These are phyloP conservation scores for Furcula furcula DNA, from an alignment of 2,888 invertebrate species.

Conservation along the genomic window DNA sequence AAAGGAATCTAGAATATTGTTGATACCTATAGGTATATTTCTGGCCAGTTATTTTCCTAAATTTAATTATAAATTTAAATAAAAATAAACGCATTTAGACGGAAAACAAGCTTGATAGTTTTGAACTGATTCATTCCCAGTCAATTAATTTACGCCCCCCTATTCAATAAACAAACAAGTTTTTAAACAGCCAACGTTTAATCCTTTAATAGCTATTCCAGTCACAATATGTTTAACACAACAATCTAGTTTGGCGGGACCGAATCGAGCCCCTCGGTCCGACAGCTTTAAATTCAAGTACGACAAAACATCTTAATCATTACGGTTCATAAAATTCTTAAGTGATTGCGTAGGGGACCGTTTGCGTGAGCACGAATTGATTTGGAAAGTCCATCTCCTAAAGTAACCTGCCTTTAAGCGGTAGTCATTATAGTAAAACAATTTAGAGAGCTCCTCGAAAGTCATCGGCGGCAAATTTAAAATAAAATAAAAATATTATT, in stretches of 20 bases:
- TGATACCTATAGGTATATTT: too few species aligned
- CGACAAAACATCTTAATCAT: conserved; percentile 80
- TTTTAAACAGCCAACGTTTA: conserved; percentile 35
- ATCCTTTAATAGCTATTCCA: conserved; percentile 74
- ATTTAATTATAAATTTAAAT: too few species aligned
- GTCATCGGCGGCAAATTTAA: too few species aligned
- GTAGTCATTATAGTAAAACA: conserved; percentile 33
- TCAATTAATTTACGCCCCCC: conserved; percentile 25
- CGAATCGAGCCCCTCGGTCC: conserved; percentile 22
- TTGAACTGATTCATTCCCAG: too few species aligned
- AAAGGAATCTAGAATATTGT: too few species aligned
- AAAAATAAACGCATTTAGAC: too few species aligned
- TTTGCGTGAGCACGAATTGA: conserved; percentile 73
- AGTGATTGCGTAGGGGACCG: conserved; percentile 75
- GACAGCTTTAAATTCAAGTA: conserved; percentile 55
- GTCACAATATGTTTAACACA: conserved; percentile 72
- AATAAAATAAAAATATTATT: too few species aligned
- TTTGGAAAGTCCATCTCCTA: conserved; percentile 70
- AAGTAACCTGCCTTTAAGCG: conserved; percentile 52
- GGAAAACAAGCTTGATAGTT: too few species aligned
- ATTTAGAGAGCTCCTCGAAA: conserved; percentile 36
- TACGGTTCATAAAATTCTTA: conserved; percentile 79
- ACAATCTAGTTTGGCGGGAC: conserved; percentile 39
- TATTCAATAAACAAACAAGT: conserved; percentile 21
- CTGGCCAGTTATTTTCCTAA: too few species aligned